phyloP scores from a whole-genome alignment of 2,888 invertebrate genomes.

The Erannis defoliaria region DNA sequence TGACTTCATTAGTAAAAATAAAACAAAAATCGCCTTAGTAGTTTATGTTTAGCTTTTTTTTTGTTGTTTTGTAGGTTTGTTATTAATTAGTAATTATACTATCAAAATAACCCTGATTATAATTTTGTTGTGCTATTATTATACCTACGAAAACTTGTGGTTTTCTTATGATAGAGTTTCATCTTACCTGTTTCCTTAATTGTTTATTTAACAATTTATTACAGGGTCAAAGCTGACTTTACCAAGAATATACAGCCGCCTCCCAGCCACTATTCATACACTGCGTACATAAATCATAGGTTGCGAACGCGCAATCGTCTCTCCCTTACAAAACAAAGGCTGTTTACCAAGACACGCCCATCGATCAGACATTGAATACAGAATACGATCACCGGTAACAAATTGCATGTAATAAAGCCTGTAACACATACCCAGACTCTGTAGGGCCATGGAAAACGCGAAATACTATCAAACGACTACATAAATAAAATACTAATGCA shows the following conservation, averaged over 20 bases:
- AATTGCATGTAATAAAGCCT: constrained; percentile 51
- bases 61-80: too few species aligned
- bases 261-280: background rate
- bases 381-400: constrained; percentile 46
- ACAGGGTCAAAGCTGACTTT: background rate
- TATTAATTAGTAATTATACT: too few species aligned
- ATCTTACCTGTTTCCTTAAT: too few species aligned
- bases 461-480: background rate
- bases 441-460: constrained; percentile 31
- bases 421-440: constrained; percentile 40
- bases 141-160: too few species aligned
- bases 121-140: too few species aligned
- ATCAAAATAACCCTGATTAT: too few species aligned
- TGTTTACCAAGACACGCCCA: constrained; percentile 40
- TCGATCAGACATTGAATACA: constrained; percentile 47
- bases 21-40: too few species aligned
- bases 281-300: constrained; percentile 12
- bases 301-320: constrained; percentile 37
- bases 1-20: too few species aligned
- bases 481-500: too few species aligned
- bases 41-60: too few species aligned
- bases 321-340: constrained; percentile 43
- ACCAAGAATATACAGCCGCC: background rate
- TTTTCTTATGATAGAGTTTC: too few species aligned
- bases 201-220: too few species aligned